A percentile compares a stretch with the other conserved stretches of the same genome.
phyloP scores from a whole-genome alignment of 2,113 vertebrate genomes.

The Sarotherodon lohbergeri region DNA sequence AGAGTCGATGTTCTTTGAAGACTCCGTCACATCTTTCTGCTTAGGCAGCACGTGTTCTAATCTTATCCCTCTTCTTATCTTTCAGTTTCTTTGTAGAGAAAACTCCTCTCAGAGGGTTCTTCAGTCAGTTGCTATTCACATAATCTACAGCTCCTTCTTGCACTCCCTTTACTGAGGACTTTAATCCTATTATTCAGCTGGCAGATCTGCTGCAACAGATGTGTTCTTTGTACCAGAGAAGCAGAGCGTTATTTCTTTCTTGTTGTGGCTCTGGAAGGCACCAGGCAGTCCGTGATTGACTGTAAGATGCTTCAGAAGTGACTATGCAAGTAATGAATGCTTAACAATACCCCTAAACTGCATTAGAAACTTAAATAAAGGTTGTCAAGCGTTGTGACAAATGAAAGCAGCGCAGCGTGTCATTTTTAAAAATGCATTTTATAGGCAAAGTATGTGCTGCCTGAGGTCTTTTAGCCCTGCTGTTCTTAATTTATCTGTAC shows the following conservation, averaged over 20 bases:
- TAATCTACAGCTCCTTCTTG: background rate
- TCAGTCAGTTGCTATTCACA: background rate
- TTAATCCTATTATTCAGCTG: conserved; percentile 25
- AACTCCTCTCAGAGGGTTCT: background rate
- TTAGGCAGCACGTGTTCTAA: background rate
- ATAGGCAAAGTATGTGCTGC: background rate
- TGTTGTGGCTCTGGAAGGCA: background rate
- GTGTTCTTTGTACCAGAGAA: background rate
- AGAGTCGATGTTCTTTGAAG: background rate
- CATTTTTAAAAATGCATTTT: background rate
- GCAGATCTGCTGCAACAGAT: background rate
- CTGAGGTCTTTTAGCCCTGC: background rate
- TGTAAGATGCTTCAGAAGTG: background rate
- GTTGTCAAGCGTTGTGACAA: background rate
- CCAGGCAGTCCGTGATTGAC: background rate
- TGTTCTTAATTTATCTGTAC: background rate
- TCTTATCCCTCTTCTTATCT: background rate
- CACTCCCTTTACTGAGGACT: background rate
- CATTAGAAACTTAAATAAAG: background rate
- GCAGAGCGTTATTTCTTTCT: background rate
- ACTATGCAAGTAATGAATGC: background rate
- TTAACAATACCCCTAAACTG: background rate
- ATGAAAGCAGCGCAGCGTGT: background rate
- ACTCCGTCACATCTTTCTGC: background rate
- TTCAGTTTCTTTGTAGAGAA: background rate